Base-by-base conservation (phyloP, 2,888 invertebrate genomes). In the Mesorhabditis sp. region DNA sequence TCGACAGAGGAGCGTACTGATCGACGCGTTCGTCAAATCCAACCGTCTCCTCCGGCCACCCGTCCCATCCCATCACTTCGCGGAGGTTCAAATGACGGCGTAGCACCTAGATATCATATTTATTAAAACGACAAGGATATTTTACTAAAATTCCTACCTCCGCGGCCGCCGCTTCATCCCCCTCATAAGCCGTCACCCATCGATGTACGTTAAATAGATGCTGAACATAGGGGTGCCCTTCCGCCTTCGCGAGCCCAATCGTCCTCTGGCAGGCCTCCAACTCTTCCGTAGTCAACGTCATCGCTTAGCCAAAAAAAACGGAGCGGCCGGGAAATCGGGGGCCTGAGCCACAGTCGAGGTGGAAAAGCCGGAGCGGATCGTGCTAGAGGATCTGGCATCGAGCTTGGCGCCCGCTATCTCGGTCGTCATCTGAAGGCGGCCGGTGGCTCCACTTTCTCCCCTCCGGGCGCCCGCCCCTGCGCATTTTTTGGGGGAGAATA, bases 181-280 rank as follows among this genome's bases (percentile, higher is more conserved):
- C 76, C 42, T 74, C 75, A 65, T 82, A 84, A 28, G 84, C 84
- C 15, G 75, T 74, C 5, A 78, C 66, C 84, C 84, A 84, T 66
- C 84, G 72, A 58, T 81, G 76, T 4, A 84, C 72, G 70, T 84
- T 82, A 69, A 75, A 84, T 41, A 71, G 73, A 64, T 80, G 77
- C 61, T 70, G 64, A 65, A 74, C 74, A 62, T 78, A 78, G 15
- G 72, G 69, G 63, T 72, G 69, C 65, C 73, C 72, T 5, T 62
- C 67, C 15, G 66, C 74, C 7, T 72, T 74, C 63, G 71, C 70
- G 28, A 70, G 64, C 10, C 68, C 67, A 45, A 73, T 62, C 44
- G 76, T 72, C 10, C 77, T 67, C 15, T 67, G 65, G 64, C 76
- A 74, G 13, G 77, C 74, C 45, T 67, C 72, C 65, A 10, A 65